Base-by-base conservation (phyloP, 2,113 vertebrate genomes). In the Coracopsis vasa region DNA sequence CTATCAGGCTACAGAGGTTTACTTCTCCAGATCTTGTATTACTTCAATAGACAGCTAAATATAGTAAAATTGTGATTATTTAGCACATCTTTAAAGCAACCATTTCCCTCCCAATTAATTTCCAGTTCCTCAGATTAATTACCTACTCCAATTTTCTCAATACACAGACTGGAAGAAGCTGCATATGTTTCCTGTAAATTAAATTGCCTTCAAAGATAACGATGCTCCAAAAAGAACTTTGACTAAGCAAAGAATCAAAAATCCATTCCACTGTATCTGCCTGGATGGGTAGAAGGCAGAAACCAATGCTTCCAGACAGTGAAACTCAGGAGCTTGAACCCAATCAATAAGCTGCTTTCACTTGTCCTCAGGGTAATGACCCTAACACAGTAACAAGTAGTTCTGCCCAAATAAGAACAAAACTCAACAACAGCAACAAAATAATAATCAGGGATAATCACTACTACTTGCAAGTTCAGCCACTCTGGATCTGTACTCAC, bases 101-200 rank as follows among this genome's bases (percentile, higher is more conserved):
- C 28, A 93, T 84, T 95, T 94, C 90, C 88, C 91, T 96, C 96
- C 80, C 95, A 88, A 97, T 96, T 95, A 92, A 94, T 90, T 86
- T 90, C 60, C 42, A 90, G 93, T 92, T 95, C 94, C 91, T 95
- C 66, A 56, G 65, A 80, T 92, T 95, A 95, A 97, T 95, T 95
- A 95, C 50, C 89, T 44, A 88, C 93, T 93, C 65, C 77, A 60
- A 47, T 88, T 73, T 94, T 95, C 92, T 65, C 81, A 44, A 88
- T 7, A 14, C 37, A 80, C 33, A 74, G 47, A 75, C 48, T 75
- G 37, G 45, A 93, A 96, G 84, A 86, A 94, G 67, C 50, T 47
- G 66, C 86, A 85, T 37, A 28, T 9, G 9, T n/a, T 95, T 97
- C 89, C 95, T 91, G 74, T 71, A 88, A 77, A 82, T 89, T 85